A percentile compares a stretch with the other conserved stretches of the same genome.
These are phyloP conservation scores for Tiliacea aurago DNA, from an alignment of 2,888 invertebrate genomes.

Conservation along the genomic window DNA sequence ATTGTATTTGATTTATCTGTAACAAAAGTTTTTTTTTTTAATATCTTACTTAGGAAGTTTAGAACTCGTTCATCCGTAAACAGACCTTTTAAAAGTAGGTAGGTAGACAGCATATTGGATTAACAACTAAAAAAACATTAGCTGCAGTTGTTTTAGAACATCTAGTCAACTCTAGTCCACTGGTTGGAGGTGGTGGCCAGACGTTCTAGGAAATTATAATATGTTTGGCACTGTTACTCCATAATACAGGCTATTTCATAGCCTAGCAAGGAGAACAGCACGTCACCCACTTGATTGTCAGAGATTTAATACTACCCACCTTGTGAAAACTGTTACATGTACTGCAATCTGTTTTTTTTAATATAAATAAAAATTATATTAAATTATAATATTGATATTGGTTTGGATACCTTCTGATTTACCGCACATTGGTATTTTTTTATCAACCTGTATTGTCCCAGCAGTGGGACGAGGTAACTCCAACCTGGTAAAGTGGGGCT, in stretches of 20 bases:
- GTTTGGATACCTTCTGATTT: background rate
- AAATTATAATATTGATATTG: background rate
- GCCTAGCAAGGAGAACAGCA: no score
- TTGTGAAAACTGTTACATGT: no score
- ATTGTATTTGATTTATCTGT: slow-evolving; percentile 44
- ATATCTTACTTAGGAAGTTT: background rate
- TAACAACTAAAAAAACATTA: background rate
- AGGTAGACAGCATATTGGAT: background rate
- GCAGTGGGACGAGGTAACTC: no score
- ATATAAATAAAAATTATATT: no score
- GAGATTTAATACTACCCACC: no score
- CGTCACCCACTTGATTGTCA: no score
- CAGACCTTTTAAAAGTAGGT: background rate
- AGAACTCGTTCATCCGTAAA: background rate
- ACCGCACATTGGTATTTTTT: background rate
- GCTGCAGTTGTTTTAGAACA: background rate
- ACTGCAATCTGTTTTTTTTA: no score
- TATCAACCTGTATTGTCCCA: background rate
- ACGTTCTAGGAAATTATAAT: background rate
- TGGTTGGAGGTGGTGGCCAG: no score
- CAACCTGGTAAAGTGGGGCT: no score
- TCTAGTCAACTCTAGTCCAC: background rate
- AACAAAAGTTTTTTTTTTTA: slow-evolving; percentile 16
- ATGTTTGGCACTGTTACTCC: no score
- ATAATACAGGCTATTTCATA: no score